These are phyloP conservation scores for Uria lomvia DNA, from an alignment of 2,113 vertebrate genomes.

Conservation along the genomic window DNA sequence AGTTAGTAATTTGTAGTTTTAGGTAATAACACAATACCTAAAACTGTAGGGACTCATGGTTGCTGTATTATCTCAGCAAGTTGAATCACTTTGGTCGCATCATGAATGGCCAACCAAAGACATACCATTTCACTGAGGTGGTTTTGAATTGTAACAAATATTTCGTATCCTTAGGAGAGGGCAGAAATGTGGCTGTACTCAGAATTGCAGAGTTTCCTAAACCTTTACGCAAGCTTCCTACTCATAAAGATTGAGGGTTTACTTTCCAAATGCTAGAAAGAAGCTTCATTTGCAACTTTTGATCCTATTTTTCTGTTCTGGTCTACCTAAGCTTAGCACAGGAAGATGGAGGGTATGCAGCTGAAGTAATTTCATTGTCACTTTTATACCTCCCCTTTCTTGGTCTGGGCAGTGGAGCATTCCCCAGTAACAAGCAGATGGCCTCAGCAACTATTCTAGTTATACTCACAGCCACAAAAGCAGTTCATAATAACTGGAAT, in stretches of 20 bases:
- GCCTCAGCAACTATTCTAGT: not conserved
- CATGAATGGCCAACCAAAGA: not conserved
- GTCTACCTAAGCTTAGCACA: not conserved
- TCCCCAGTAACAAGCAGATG: not conserved
- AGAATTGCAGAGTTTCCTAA: not conserved
- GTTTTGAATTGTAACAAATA: not conserved
- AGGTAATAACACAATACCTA: not conserved
- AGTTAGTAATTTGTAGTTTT: not conserved
- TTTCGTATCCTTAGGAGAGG: not conserved
- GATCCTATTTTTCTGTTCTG: not conserved
- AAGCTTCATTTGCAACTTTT: not conserved
- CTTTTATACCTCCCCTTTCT: not conserved
- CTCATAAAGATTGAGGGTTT: not conserved
- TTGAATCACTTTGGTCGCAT: not conserved
- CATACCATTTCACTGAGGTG: not conserved
- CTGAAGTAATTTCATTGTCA: not conserved
- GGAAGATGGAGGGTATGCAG: not conserved
- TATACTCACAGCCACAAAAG: not conserved
- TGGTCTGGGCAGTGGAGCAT: not conserved
- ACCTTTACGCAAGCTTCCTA: not conserved
- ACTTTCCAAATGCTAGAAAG: not conserved
- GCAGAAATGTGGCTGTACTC: not conserved
- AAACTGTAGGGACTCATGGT: not conserved
- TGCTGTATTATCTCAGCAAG: not conserved
- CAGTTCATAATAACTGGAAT: not conserved